phyloP scores from a whole-genome alignment of 1,140 invertebrate genomes.

The Wiebesia pumilae region DNA sequence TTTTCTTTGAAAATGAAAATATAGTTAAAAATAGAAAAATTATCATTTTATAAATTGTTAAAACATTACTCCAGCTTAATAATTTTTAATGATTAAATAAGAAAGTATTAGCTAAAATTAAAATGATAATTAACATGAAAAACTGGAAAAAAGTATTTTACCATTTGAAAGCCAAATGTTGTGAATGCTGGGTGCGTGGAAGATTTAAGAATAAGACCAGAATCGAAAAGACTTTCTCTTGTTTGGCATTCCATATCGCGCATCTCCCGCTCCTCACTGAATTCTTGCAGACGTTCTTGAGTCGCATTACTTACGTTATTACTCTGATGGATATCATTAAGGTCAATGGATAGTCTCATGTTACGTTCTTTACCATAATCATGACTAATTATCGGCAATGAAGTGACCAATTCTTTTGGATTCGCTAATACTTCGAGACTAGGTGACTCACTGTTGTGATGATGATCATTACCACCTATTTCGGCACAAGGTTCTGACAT shows the following conservation, averaged over 20 bases:
- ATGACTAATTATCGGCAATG: neutral
- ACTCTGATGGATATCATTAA: constrained; percentile 73
- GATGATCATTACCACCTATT: constrained; percentile 29
- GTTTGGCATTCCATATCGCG: constrained; percentile 88
- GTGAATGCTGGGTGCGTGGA: constrained; percentile 61
- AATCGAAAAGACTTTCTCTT: constrained; percentile 83
- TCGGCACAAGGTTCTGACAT: constrained; percentile 65
- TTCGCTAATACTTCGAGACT: constrained; percentile 66
- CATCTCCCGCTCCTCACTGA: constrained; percentile 78
- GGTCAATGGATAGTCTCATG: constrained; percentile 64
- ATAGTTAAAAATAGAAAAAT: too few relatives aligned
- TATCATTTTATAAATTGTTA: too few relatives aligned
- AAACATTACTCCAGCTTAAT: too few relatives aligned
- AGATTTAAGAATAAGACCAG: constrained; percentile 58
- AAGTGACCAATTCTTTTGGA: constrained; percentile 56
- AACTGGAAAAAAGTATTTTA: neutral
- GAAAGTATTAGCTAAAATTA: too few relatives aligned
- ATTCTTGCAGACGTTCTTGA: constrained; percentile 74
- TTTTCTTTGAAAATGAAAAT: too few relatives aligned
- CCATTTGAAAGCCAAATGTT: constrained; percentile 65
- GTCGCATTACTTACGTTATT: constrained; percentile 74
- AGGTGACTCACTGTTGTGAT: constrained; percentile 62
- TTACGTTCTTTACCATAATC: constrained; percentile 59
- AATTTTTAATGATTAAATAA: too few relatives aligned
- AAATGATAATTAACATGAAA: neutral